Evolutionary conservation across 2,888 invertebrate genomes (phyloP).

Genomic region (Ypsolopha scabrella): DNA sequence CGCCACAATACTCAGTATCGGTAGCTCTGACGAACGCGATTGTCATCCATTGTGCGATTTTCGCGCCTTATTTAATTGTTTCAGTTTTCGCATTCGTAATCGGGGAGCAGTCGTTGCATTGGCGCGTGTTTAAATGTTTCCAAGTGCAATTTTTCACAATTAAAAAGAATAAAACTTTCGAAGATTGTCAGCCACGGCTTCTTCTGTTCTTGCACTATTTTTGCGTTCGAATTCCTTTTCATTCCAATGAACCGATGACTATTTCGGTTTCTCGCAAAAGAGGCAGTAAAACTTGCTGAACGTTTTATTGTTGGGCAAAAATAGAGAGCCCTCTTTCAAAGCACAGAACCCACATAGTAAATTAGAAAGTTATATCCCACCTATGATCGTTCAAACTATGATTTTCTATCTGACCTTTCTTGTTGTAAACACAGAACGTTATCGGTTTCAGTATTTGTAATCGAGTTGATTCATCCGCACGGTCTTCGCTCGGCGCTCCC

Average conservation of each 20-base stretch:
- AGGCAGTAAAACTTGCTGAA: constrained; percentile 19
- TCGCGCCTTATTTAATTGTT: constrained; percentile 36
- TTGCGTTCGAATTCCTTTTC: constrained; percentile 18
- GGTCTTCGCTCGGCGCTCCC: constrained; percentile 40
- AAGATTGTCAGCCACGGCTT: not conserved
- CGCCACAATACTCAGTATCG: constrained; percentile 33
- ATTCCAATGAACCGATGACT: constrained; percentile 25
- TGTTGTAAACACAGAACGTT: not conserved
- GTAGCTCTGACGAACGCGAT: constrained; percentile 50
- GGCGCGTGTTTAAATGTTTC: constrained; percentile 14
- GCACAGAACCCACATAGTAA: too few relatives aligned
- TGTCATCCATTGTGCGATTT: constrained; percentile 38
- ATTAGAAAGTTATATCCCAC: too few relatives aligned
- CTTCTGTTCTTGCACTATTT: constrained; percentile 11
- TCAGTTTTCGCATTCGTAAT: constrained; percentile 52
- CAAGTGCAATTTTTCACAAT: constrained; percentile 2
- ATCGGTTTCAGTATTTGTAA: constrained; percentile 23
- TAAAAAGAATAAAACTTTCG: not conserved
- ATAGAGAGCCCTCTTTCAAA: not conserved
- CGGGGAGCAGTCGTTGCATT: constrained; percentile 45
- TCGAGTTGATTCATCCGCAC: constrained; percentile 51
- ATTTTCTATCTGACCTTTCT: not conserved
- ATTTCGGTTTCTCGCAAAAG: constrained; percentile 23
- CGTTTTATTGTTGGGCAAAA: constrained; percentile 12
- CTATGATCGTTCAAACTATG: too few relatives aligned